phyloP scores from a whole-genome alignment of 2,797 vertebrate species.

The Denticeps clupeoides region DNA sequence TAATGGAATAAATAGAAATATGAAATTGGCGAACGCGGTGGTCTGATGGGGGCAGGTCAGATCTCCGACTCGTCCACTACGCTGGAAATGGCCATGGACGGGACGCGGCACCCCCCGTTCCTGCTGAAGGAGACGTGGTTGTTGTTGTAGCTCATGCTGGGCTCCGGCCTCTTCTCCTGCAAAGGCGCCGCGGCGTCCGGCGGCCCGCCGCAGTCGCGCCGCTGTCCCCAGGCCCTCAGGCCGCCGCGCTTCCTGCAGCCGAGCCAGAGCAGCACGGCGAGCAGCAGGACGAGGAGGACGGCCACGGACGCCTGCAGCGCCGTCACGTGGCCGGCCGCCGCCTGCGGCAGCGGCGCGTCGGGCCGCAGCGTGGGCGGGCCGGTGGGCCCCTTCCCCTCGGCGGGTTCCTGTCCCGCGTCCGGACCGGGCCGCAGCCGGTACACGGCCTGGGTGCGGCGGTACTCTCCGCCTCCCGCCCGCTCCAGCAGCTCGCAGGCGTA shows the following conservation, averaged over 20 bases:
- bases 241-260: slow-evolving; percentile 25
- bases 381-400: slow-evolving; percentile 2
- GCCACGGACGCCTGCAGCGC: slow-evolving; percentile 40
- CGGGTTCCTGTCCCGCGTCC: neutral
- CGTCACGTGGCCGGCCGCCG: slow-evolving; percentile 17
- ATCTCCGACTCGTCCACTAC: slow-evolving; percentile 66
- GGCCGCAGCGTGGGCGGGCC: slow-evolving; percentile 13
- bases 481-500: slow-evolving; percentile 56
- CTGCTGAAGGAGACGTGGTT: slow-evolving; percentile 51
- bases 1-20: too few species aligned
- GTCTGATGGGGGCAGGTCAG: slow-evolving; percentile 35
- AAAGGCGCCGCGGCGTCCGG: too few species aligned
- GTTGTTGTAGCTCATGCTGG: slow-evolving; percentile 38
- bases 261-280: slow-evolving; percentile 43
- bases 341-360: slow-evolving; percentile 8
- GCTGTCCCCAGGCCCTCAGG: too few species aligned
- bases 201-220: too few species aligned
- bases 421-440: slow-evolving; percentile 37
- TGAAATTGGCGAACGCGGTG: too few species aligned
- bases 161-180: slow-evolving; percentile 18
- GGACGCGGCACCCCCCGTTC: slow-evolving; percentile 43
- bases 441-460: slow-evolving; percentile 35
- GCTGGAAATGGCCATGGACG: slow-evolving; percentile 43
- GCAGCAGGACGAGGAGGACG: slow-evolving; percentile 45
- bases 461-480: slow-evolving; percentile 31